phyloP scores from a whole-genome alignment of 2,113 vertebrate species.

The human (Homo sapiens) region DNA sequence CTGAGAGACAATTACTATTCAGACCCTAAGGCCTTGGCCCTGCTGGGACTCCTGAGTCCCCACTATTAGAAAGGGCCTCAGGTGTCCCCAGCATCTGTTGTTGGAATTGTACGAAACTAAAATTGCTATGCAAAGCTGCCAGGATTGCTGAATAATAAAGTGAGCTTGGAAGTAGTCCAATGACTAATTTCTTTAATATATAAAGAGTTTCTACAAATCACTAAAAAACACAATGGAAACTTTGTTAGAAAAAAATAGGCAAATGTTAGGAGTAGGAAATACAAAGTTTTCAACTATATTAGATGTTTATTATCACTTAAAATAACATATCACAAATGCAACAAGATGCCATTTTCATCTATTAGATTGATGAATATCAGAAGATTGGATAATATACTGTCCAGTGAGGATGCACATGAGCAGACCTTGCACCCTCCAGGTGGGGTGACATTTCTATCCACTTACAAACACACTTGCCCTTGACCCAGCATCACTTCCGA shows the following conservation, averaged over 20 bases:
- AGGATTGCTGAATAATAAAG: neutral
- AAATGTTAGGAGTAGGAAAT: neutral
- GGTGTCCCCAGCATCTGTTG: neutral
- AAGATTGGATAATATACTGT: neutral
- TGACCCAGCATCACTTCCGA: neutral
- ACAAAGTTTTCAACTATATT: neutral
- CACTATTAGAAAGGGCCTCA: neutral
- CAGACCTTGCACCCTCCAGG: neutral
- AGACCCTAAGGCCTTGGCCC: neutral
- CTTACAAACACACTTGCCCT: neutral
- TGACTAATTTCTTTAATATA: neutral
- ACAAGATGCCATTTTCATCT: neutral
- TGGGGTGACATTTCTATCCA: neutral
- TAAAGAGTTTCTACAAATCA: conserved; percentile 16
- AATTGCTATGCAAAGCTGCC: neutral
- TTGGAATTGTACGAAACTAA: neutral
- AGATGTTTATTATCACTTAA: neutral
- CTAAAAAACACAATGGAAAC: neutral
- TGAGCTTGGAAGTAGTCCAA: neutral
- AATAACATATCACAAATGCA: neutral
- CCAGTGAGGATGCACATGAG: neutral
- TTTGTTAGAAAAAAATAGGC: neutral
- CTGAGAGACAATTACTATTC: neutral
- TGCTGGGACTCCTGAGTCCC: neutral
- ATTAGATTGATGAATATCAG: neutral